phyloP scores from a whole-genome alignment of 2,797 vertebrate genomes.

The Sebastes paucispinis region DNA sequence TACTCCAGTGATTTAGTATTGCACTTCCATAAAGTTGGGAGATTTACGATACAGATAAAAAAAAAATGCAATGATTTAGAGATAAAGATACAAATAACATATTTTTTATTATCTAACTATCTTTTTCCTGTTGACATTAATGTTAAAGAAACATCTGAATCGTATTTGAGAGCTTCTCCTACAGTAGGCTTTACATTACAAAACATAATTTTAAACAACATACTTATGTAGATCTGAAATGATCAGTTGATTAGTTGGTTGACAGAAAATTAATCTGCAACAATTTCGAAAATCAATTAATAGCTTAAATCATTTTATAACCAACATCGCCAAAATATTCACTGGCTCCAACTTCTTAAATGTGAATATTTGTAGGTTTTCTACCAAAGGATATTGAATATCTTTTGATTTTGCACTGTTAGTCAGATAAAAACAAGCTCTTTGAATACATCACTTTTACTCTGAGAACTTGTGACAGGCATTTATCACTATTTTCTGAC shows the following conservation, averaged over 20 bases:
- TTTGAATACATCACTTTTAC: neutral
- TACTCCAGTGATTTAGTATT: neutral
- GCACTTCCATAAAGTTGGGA: neutral
- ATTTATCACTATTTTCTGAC: neutral
- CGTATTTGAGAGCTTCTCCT: neutral
- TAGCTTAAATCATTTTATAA: neutral
- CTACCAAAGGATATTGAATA: neutral
- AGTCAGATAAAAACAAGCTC: neutral
- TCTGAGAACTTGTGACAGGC: neutral
- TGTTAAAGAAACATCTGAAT: neutral
- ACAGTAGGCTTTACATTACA: neutral
- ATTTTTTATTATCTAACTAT: neutral
- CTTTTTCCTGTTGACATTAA: neutral
- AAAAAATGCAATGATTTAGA: neutral
- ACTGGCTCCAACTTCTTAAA: neutral
- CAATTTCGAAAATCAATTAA: neutral
- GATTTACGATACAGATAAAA: neutral
- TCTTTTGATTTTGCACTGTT: neutral
- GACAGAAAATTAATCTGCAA: neutral
- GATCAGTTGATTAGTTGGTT: neutral
- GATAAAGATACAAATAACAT: neutral
- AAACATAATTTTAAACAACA: neutral
- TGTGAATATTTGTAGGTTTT: neutral
- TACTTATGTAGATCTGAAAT: neutral
- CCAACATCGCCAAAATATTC: neutral